Base-by-base conservation (phyloP, 2,797 vertebrate genomes). In the Ciconia nigra region DNA sequence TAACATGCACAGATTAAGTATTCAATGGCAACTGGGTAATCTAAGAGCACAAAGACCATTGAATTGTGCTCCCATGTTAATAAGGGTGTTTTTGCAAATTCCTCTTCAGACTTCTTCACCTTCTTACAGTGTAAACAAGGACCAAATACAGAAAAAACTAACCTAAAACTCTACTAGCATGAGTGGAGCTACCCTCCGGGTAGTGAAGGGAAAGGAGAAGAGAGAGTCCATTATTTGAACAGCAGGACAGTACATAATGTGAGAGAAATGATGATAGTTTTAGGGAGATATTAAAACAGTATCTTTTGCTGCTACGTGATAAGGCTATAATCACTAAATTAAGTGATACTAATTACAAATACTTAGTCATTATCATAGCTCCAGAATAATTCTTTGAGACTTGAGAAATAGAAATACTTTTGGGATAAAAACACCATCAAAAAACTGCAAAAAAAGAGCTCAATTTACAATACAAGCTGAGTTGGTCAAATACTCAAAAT, bases 331-430 rank as follows among this genome's bases (percentile, higher is more conserved):
- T 63, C 4, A 4, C 44, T 89, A 49, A 91, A 91, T 77, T 73
- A 96, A 96, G 25, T 73, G 1, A 81, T 12, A 35, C 41, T 83
- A 89, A 92, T 90, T 94, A 72, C 41, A 87, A 92, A 87, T 49
- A 29, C 39, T 51, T 88, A 69, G 13, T 57, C 67, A 80, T 71
- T 72, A 37, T 71, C 26, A 70, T 49, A 74, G 39, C 18, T 93
- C 25, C 31, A 85, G 41, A 87, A 85, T 59, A 89, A 57, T 42
- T 90, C 3, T 69, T 82, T 13, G 9, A 55, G 41, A 18, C 15
- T 41, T 77, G 37, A 73, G 51, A 87, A 90, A 83, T 2, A 69
- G 7, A 91, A 93, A 61, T 65, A 57, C 4, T 80, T 83, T 42
- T 1, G 10, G 13, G 28, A 63, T 52, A 58, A 70, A 93, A 92